Percentiles rank a stretch among this genome's conserved stretches.
phyloP scores from a whole-genome alignment of 2,888 invertebrate genomes.

The Cephalotes varians region DNA sequence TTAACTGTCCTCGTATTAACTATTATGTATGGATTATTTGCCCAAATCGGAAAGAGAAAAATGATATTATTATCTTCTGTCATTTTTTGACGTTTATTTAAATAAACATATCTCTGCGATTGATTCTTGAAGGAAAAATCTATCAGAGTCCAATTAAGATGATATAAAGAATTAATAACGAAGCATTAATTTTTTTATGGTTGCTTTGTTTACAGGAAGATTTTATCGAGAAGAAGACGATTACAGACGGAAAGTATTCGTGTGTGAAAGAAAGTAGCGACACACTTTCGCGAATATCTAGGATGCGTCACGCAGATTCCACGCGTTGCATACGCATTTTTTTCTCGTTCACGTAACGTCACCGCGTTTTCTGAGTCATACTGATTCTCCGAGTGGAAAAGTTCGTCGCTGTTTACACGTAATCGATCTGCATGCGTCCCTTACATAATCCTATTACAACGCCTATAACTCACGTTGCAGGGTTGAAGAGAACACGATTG shows the following conservation, averaged over 20 bases:
- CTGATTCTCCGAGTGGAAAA: conserved; percentile 30
- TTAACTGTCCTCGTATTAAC: neutral
- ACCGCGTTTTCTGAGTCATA: conserved; percentile 38
- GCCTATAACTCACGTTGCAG: conserved; percentile 23
- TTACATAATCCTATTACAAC: conserved; percentile 47
- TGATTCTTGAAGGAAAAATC: neutral
- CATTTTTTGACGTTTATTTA: neutral
- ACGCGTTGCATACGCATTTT: conserved; percentile 23
- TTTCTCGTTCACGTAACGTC: neutral
- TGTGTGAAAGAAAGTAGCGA: conserved; percentile 13
- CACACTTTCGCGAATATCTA: neutral
- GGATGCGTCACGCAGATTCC: conserved; percentile 32
- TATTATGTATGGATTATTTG: neutral
- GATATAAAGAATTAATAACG: neutral
- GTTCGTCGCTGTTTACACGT: conserved; percentile 37
- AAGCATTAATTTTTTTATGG: neutral
- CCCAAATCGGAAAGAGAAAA: no score
- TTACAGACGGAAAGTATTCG: neutral
- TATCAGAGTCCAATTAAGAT: neutral
- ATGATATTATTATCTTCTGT: neutral
- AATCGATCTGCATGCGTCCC: conserved; percentile 45
- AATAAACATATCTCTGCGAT: neutral
- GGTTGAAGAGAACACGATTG: conserved; percentile 18
- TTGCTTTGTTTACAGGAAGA: neutral
- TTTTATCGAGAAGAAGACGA: neutral